These are phyloP conservation scores for Crepidodera aurea DNA, from an alignment of 2,888 invertebrate species.

Conservation along the genomic window DNA sequence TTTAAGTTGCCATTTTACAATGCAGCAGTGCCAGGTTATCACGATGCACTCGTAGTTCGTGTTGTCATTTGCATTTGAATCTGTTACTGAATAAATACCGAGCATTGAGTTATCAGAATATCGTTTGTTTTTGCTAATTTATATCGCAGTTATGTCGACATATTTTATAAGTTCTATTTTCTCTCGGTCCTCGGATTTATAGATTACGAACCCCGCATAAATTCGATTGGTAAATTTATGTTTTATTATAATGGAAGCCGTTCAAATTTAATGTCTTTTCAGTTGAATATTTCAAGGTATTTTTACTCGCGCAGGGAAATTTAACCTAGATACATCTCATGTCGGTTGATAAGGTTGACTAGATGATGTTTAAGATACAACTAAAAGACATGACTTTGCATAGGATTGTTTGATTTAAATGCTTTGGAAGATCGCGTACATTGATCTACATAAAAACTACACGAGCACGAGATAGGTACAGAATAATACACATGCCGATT, in stretches of 20 bases:
- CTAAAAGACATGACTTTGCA: slow-evolving; percentile 29
- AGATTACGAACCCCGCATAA: slow-evolving; percentile 39
- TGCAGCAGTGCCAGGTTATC: slow-evolving; percentile 50
- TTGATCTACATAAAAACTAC: slow-evolving; percentile 24
- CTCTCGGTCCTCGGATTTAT: slow-evolving; percentile 37
- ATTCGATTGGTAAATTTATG: slow-evolving; percentile 41
- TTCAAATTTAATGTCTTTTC: slow-evolving; percentile 37
- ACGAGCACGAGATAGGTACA: slow-evolving; percentile 22
- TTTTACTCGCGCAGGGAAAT: slow-evolving; percentile 36
- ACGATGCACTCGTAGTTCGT: slow-evolving; percentile 51
- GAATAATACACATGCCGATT: slow-evolving; percentile 28
- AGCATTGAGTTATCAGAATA: slow-evolving; percentile 54
- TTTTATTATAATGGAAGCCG: slow-evolving; percentile 41
- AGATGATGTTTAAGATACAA: slow-evolving; percentile 29
- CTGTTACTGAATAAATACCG: slow-evolving; percentile 50
- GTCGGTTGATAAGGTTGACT: slow-evolving; percentile 34
- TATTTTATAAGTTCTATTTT: slow-evolving; percentile 43
- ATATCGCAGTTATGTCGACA: slow-evolving; percentile 45
- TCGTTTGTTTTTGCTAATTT: slow-evolving; percentile 52
- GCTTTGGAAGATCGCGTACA: slow-evolving; percentile 24
- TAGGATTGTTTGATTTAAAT: slow-evolving; percentile 31
- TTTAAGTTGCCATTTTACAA: slow-evolving; percentile 39
- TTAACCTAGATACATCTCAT: slow-evolving; percentile 40
- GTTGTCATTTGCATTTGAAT: slow-evolving; percentile 54
- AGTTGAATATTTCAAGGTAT: slow-evolving; percentile 32